Evolutionary conservation across 2,113 vertebrate species (phyloP).

Genomic region (Chloebia gouldiae): DNA sequence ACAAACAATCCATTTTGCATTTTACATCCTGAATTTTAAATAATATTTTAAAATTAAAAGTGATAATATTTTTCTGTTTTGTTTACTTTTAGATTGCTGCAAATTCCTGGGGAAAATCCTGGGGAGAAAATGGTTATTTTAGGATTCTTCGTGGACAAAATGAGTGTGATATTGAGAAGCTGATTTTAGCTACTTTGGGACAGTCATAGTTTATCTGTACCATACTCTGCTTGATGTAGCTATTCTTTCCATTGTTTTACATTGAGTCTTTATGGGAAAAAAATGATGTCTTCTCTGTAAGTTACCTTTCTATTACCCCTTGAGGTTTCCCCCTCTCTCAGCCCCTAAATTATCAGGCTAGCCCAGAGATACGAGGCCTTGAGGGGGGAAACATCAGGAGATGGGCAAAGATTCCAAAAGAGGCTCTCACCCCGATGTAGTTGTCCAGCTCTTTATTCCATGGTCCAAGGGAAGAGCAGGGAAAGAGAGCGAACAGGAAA

Average conservation of each 20-base stretch:
- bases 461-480: too few relatives aligned
- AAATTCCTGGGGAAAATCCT: slow-evolving; percentile 79
- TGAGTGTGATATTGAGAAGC: slow-evolving; percentile 79
- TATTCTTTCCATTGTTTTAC: neutral
- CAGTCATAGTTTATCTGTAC: neutral
- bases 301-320: neutral
- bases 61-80: neutral
- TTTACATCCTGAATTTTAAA: neutral
- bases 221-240: neutral
- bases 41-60: neutral
- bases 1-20: neutral
- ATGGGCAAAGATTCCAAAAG: too few relatives aligned
- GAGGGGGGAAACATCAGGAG: too few relatives aligned
- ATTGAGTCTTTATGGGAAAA: neutral
- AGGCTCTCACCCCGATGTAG: too few relatives aligned
- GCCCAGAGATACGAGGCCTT: too few relatives aligned
- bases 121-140: slow-evolving; percentile 82
- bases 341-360: too few relatives aligned
- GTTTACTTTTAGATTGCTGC: slow-evolving; percentile 71
- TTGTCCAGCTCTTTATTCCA: too few relatives aligned
- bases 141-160: slow-evolving; percentile 78
- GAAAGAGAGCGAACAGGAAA: too few relatives aligned
- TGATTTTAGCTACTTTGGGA: slow-evolving; percentile 75
- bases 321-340: too few relatives aligned
- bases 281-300: neutral